Base-by-base conservation (phyloP, 30 jellyfish, hydroid and myxozoan species). In the Aurelia sp. region DNA sequence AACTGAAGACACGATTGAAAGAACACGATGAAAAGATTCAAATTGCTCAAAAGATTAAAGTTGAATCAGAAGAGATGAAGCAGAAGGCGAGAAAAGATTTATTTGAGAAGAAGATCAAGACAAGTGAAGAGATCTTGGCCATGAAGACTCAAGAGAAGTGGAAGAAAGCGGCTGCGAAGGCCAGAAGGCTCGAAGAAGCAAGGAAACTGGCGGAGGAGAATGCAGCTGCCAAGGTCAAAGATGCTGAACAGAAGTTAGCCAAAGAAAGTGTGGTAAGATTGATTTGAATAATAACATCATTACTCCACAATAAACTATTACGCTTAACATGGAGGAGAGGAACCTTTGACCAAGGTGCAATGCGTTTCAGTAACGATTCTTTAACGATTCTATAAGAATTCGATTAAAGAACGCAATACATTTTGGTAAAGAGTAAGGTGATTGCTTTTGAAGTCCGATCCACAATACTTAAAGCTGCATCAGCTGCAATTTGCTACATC, bases 171-270 rank as follows among this genome's bases (percentile, higher is more conserved):
- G 86, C 86, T 0, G 92, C 79, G 16, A 67, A 35, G 21, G 85
- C 85, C 6, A 83, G 62, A 40, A 83, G 65, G 30, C 84, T 55
- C 40, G 92, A 83, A 71, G 86, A 71, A 13, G 92, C 86, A 13
- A 83, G 76, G 44, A 83, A 83, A 50, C 40, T 27, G 3, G 81
- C 64, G 59, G 86, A 83, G 18, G 86, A 83, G 35, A 58, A 17
- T n/a, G 48, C 59, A 11, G 92, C 92, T 4, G 92, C 92, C 0
- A 83, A 83, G 63, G 75, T 71, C 27, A 83, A 83, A 62, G 92
- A 83, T 4, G 92, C 92, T 1, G 92, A 83, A 62, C 86, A 83
- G 74, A 83, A 83, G 44, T 55, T 71, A 31, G 92, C 92, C 1
- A 71, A 60, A 35, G 60, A 35, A 30, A 51, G 59, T 33, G 92